Evolutionary conservation across 2,888 invertebrate genomes (phyloP).

Genomic region (Elysia crispata): DNA sequence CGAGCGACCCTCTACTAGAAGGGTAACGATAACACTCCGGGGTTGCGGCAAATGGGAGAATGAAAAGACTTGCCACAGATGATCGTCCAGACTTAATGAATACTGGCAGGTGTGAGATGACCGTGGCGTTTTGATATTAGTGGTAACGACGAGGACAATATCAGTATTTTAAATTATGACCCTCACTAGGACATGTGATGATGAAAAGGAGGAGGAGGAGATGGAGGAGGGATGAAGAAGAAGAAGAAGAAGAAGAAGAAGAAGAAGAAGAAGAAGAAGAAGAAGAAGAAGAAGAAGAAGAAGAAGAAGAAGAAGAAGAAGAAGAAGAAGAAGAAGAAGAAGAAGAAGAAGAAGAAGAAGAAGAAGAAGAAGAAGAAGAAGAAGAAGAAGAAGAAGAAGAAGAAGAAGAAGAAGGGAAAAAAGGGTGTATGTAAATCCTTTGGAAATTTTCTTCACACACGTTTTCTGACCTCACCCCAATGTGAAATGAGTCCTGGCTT

Average conservation of each 20-base stretch:
- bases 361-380: no score
- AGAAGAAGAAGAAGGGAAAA: no score
- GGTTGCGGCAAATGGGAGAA: no score
- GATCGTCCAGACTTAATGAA: not conserved
- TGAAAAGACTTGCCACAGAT: not conserved
- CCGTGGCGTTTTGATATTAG: not conserved
- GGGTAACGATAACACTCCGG: no score
- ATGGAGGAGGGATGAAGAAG: no score
- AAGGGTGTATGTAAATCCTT: no score
- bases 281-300: slow-evolving; percentile 6
- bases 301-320: slow-evolving; percentile 6
- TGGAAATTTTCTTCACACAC: no score
- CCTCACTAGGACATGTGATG: not conserved
- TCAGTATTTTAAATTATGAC: not conserved
- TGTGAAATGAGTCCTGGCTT: no score
- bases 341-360: no score
- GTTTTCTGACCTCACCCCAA: no score
- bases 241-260: not conserved
- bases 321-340: slow-evolving; percentile 7
- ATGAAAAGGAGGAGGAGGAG: not conserved
- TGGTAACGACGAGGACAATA: not conserved
- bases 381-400: no score
- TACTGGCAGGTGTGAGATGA: not conserved
- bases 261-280: slow-evolving; percentile 9
- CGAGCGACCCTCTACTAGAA: no score